A percentile compares a stretch with the other conserved stretches of the same genome.
Conservation (phyloP, 2,113 vertebrate species). For the Aegithalos caudatus region DNA sequence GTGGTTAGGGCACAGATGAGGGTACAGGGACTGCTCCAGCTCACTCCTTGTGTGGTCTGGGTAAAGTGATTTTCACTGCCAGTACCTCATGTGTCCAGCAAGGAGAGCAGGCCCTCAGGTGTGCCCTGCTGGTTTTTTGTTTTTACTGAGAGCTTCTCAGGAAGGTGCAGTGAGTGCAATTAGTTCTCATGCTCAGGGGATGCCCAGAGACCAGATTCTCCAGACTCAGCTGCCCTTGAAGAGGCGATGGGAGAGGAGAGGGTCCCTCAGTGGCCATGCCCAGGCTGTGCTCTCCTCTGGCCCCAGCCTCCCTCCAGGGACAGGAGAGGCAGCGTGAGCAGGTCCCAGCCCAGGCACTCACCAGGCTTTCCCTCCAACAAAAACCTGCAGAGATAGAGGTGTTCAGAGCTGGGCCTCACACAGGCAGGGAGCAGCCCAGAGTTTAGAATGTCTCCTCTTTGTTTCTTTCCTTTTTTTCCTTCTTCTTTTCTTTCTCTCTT, state of each 20-base stretch:
- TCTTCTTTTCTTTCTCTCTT: background rate
- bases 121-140: background rate
- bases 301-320: background rate
- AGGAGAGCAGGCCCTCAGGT: background rate
- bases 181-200: background rate
- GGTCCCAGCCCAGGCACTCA: background rate
- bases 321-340: background rate
- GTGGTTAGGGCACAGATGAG: background rate
- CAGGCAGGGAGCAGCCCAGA: constrained; percentile 2
- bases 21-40: background rate
- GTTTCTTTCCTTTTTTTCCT: background rate
- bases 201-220: background rate
- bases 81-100: background rate
- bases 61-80: background rate
- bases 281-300: background rate
- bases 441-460: constrained; percentile 3
- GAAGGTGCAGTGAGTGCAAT: background rate
- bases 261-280: background rate
- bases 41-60: background rate
- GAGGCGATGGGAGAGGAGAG: background rate
- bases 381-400: background rate
- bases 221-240: background rate
- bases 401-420: constrained; percentile 26
- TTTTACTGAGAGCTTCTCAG: background rate
- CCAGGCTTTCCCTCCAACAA: background rate